phyloP scores from a whole-genome alignment of 2,888 invertebrate species.

The Ophraella communa region DNA sequence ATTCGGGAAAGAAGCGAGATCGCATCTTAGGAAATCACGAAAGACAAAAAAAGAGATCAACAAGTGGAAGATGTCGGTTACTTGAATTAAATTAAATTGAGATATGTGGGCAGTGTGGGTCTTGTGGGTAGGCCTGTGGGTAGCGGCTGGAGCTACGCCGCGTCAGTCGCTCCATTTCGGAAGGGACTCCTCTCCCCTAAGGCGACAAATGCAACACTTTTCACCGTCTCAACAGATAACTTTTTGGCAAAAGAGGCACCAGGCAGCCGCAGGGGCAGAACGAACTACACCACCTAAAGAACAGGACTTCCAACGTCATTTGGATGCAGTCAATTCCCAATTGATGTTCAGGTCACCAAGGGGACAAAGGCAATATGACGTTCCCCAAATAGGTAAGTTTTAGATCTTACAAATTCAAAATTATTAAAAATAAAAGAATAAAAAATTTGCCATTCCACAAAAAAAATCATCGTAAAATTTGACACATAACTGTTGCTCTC shows the following conservation, averaged over 20 bases:
- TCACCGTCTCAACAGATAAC: conserved; percentile 22
- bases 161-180: conserved; percentile 55
- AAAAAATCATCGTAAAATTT: too few species aligned
- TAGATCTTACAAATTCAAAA: background rate
- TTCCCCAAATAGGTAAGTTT: conserved; percentile 80
- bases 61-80: conserved; percentile 35
- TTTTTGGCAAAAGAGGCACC: conserved; percentile 50
- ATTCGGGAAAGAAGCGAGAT: background rate
- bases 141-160: conserved; percentile 59
- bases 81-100: conserved; percentile 20
- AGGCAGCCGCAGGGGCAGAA: conserved; percentile 44
- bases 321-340: conserved; percentile 62
- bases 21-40: conserved; percentile 8
- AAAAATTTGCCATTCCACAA: too few species aligned
- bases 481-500: too few species aligned
- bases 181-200: conserved; percentile 54
- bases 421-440: background rate
- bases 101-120: conserved; percentile 42
- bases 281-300: conserved; percentile 46
- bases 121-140: conserved; percentile 52
- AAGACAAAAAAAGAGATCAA: conserved; percentile 19
- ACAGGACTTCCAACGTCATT: conserved; percentile 48
- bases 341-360: conserved; percentile 80
- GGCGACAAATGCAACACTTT: conserved; percentile 39
- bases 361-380: conserved; percentile 80